These are phyloP conservation scores for Cynaeus angustus DNA, from an alignment of 2,888 invertebrate genomes.

Conservation along the genomic window DNA sequence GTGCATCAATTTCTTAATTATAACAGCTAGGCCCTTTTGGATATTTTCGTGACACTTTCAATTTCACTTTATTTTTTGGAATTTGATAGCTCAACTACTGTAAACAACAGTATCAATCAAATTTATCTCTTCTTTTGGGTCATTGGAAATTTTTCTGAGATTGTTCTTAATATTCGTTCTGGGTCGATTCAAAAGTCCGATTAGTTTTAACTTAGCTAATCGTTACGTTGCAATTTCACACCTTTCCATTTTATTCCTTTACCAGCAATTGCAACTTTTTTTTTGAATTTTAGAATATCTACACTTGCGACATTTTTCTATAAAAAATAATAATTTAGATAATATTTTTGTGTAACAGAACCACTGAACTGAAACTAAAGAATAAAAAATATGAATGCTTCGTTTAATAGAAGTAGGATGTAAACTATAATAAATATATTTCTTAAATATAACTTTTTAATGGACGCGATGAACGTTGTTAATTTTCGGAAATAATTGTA, in stretches of 20 bases:
- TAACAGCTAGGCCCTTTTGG: no score
- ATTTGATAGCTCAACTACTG: no score
- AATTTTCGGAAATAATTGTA: neutral
- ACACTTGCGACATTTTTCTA: neutral
- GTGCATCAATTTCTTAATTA: no score
- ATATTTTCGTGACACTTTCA: no score
- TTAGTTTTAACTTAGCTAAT: neutral
- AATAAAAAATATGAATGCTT: neutral
- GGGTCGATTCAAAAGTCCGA: neutral
- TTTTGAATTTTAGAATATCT: neutral
- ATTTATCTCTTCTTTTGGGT: no score
- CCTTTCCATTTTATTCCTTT: conserved; percentile 5
- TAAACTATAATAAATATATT: no score
- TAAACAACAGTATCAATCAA: no score
- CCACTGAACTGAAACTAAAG: neutral
- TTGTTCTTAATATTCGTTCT: no score
- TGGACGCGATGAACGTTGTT: neutral
- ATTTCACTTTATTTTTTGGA: no score
- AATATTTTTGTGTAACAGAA: conserved; percentile 1
- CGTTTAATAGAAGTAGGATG: neutral
- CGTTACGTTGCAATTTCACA: conserved; percentile 11
- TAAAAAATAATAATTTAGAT: neutral
- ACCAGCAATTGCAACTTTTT: neutral
- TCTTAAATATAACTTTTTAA: neutral
- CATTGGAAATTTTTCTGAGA: no score